Base-by-base conservation (phyloP, 2,797 vertebrate genomes). In the Platyrinchus mystaceus region DNA sequence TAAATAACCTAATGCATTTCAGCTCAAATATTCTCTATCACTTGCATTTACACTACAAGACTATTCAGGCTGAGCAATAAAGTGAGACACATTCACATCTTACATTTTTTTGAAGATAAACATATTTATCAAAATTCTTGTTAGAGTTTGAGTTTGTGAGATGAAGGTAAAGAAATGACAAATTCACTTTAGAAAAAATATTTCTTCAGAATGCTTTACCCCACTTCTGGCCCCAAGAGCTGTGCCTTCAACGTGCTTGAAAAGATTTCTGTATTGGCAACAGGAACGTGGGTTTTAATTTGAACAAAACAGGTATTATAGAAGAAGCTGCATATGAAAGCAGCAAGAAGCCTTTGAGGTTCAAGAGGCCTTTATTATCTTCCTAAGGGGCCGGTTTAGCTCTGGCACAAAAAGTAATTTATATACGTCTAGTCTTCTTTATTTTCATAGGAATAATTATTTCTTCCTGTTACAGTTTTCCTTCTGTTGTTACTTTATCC, bases 221-320 rank as follows among this genome's bases (percentile, higher is more conserved):
- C 14, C 16, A 55, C 23, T 55, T 60, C 36, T 78, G 19, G 10
- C 87, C 67, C 73, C 87, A 84, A 67, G 60, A 89, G 79, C 37
- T 82, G 60, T 37, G 49, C 14, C 50, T 87, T 87, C 94, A 60
- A 39, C 22, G 32, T 49, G 62, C 44, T 77, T 90, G 77, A 68
- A 93, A 96, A 93, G 30, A 83, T 82, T 86, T 84, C 79, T 95
- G 2, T 62, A 77, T 22, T 49, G 56, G 87, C 79, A 95, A 92
- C 34, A 79, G n/a, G 37, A 91, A 23, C 0, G 0, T 23, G 43
- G 63, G 90, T 90, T 95, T 93, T 96, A 96, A 97, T 96, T 96
- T 91, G 82, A 94, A 96, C 76, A 93, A 94, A 95, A 86, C 85
- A 95, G 68, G 60, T 94, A 90, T 93, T 94, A 80, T 20, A 89